Base-by-base conservation (phyloP, 2,113 vertebrate genomes). In the Pygoscelis antarcticus region DNA sequence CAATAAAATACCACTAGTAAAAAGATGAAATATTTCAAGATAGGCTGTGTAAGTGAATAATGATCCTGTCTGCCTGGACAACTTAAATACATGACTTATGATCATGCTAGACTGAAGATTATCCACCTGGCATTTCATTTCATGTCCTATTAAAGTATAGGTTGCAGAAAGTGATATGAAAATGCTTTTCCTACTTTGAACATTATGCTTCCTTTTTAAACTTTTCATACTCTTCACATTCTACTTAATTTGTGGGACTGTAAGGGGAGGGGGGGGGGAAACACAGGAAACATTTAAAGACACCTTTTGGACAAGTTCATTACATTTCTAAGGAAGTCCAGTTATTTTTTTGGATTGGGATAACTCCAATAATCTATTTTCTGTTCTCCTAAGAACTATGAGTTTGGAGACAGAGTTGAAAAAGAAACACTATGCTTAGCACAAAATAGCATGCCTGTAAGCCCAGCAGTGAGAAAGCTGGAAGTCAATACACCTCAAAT, bases 11-110 rank as follows among this genome's bases (percentile, higher is more conserved):
- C 61, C 89, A 68, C 93, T 85, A 89, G 54, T 90, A 89, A 58
- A 91, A 85, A 61, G 80, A 95, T 66, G 68, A 97, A 92, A 68
- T 88, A 96, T 52, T 96, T 97, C 89, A 96, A 95, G 91, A 95
- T 79, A 94, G 80, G 89, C 93, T 96, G 93, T 94, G 84, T 89
- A 97, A 98, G 82, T 94, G 94, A 98, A 69, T 64, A 30, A 68
- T 66, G 91, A 83, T 60, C 94, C 83, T 96, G 83, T 93, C 94
- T 97, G 61, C 92, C 47, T 94, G 71, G 88, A 82, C 77, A 95
- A 76, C 51, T 95, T 84, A 87, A 91, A 71, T 20, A 84, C 46
- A 68, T 49, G 49, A 86, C 40, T 81, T 80, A 70, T 1, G 47
- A 95, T 93, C 85, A 77, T 38, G 92, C 55, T 94, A 97, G 51